A percentile compares a stretch with the other conserved stretches of the same genome.
Conservation (phyloP, 2,113 vertebrate species). For the Marmota monax region DNA sequence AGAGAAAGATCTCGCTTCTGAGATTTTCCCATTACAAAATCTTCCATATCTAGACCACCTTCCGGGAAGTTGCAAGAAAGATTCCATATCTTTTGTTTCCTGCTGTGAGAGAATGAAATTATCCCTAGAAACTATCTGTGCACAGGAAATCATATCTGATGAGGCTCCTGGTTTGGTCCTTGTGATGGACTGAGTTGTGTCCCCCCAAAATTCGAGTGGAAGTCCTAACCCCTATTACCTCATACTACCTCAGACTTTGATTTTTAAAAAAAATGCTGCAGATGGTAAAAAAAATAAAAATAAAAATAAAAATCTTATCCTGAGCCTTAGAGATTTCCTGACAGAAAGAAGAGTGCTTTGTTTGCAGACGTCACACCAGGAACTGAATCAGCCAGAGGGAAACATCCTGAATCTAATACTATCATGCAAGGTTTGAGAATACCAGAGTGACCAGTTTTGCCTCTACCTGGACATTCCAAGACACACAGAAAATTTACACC, state of each 20-base stretch:
- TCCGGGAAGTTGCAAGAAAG: background rate
- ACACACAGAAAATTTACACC: background rate
- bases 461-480: background rate
- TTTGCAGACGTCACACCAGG: background rate
- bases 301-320: background rate
- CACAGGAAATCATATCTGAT: background rate
- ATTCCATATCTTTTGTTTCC: background rate
- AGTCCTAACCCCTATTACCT: background rate
- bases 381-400: background rate
- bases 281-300: background rate
- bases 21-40: conserved; percentile 3
- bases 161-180: background rate
- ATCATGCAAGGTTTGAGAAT: background rate
- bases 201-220: too few relatives aligned
- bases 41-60: background rate
- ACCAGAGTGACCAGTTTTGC: background rate
- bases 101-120: background rate
- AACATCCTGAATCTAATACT: background rate
- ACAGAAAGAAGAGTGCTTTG: background rate
- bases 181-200: background rate
- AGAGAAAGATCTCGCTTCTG: background rate
- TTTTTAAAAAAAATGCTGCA: background rate
- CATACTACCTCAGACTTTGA: background rate
- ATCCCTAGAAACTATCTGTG: background rate
- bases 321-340: background rate